Percentiles rank a stretch among this genome's conserved stretches.
These are phyloP conservation scores for Drosophila affinis DNA, from an alignment of 2,888 invertebrate species.

Conservation along the genomic window DNA sequence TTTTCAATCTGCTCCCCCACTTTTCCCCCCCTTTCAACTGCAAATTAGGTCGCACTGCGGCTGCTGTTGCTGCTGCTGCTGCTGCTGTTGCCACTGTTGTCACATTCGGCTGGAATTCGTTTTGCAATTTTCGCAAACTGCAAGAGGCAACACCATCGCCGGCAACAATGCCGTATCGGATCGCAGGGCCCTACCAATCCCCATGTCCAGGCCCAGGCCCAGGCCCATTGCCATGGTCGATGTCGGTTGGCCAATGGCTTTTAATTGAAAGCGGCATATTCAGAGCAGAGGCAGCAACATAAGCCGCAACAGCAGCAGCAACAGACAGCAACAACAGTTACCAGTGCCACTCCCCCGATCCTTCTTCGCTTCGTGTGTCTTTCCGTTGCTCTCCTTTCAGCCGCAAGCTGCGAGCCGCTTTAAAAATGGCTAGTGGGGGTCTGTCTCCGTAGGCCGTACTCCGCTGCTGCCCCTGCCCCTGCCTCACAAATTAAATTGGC, in stretches of 20 bases:
- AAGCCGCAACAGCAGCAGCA: slow-evolving; percentile 18
- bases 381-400: slow-evolving; percentile 25
- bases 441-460: slow-evolving; percentile 44
- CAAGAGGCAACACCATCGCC: slow-evolving; percentile 30
- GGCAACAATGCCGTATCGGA: slow-evolving; percentile 43
- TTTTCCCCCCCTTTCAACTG: slow-evolving; percentile 16
- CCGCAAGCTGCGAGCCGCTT: slow-evolving; percentile 58
- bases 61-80: slow-evolving; percentile 31
- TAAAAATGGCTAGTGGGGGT: slow-evolving; percentile 62
- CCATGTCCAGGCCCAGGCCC: slow-evolving; percentile 11
- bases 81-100: slow-evolving; percentile 65
- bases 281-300: slow-evolving; percentile 46
- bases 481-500: slow-evolving; percentile 78
- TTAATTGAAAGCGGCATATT: slow-evolving; percentile 79
- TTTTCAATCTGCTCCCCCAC: slow-evolving; percentile 19
- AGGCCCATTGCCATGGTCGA: slow-evolving; percentile 49
- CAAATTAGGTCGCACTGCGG: slow-evolving; percentile 68
- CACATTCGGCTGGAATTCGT: slow-evolving; percentile 70
- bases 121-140: slow-evolving; percentile 48
- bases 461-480: slow-evolving; percentile 10
- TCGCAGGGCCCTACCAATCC: slow-evolving; percentile 9
- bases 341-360: slow-evolving; percentile 24
- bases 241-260: slow-evolving; percentile 68
- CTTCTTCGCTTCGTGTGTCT: slow-evolving; percentile 26
- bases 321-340: slow-evolving; percentile 57